Base-by-base conservation (phyloP, 2,888 invertebrate genomes). In the Sisyra nigra region DNA sequence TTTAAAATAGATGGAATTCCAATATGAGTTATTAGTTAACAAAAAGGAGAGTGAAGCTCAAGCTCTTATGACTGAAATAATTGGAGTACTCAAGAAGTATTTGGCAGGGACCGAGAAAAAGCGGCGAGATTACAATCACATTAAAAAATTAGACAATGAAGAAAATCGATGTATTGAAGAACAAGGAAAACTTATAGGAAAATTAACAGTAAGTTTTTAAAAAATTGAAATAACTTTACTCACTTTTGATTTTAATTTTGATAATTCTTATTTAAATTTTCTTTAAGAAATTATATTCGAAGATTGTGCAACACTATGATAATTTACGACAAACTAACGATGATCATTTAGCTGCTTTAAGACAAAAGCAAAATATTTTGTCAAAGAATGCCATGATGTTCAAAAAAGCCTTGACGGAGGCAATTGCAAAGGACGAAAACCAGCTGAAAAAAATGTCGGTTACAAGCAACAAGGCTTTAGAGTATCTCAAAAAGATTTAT, bases 401-500 rank as follows among this genome's bases (percentile, higher is more conserved):
- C 11, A 37, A 38, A 37, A 38, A 43, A 11, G 13, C n/a, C 9
- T 19, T 15, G 9, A 29, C n/a, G 11, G 17, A 19, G 8, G 6
- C 17, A 5, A 31, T 11, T 7, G 34, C 37, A 13, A 17, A 14
- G 7, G 38, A 43, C 11, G 29, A 37, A 30, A 10, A 14, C 2
- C 30, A 43, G 11, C 38, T 43, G 13, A 38, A 19, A n/a, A 30
- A 37, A 30, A 45, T 63, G 8, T 55, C 56, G 3, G 58, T 55
- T 45, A 51, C 49, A 13, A 63, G 71, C 1, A 65, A 68, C 46
- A 55, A 56, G n/a, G 48, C 62, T 9, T 48, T 67, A 1, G 61
- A 62, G 47, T 60, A 66, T 60, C 52, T 74, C 2, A 55, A 63
- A 48, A 51, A 52, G 3, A 59, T 67, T 1, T 52, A 55, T 29